Percentiles rank a stretch among this genome's conserved stretches.
phyloP scores from a whole-genome alignment of 2,888 invertebrate genomes.

The Xestobium rufovillosum region DNA sequence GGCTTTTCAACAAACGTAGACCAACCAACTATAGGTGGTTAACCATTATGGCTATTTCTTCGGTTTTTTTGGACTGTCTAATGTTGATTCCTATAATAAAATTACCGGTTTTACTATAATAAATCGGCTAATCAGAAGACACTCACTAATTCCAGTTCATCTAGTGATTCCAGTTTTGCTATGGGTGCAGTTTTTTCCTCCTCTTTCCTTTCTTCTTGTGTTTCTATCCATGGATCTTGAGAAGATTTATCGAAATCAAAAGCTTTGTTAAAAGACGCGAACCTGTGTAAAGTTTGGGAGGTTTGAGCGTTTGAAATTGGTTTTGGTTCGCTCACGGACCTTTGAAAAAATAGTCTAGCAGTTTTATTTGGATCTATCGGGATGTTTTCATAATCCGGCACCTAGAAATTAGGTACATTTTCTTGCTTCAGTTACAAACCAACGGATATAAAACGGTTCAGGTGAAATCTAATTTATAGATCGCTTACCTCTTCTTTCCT shows the following conservation, averaged over 20 bases:
- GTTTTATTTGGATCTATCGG: conserved; percentile 35
- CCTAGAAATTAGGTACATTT: conserved; percentile 24
- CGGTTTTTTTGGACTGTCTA: conserved; percentile 32
- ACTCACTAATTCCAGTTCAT: conserved; percentile 53
- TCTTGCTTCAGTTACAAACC: neutral
- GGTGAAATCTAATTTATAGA: too few relatives aligned
- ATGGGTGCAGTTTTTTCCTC: conserved; percentile 50
- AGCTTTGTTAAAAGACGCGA: conserved; percentile 42
- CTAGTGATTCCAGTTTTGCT: conserved; percentile 57
- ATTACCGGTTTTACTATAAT: conserved; percentile 6
- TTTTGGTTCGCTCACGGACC: conserved; percentile 44
- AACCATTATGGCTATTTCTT: conserved; percentile 27
- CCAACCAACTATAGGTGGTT: neutral
- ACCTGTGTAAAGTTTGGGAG: conserved; percentile 41
- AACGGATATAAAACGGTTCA: neutral
- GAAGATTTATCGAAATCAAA: conserved; percentile 39
- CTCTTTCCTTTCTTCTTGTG: conserved; percentile 30
- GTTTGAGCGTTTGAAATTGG: conserved; percentile 39
- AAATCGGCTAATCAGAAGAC: conserved; percentile 3
- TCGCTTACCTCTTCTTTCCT: conserved; percentile 1
- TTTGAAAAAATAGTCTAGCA: conserved; percentile 38
- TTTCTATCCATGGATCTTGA: conserved; percentile 31
- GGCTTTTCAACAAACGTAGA: neutral
- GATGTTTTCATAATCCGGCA: conserved; percentile 41
- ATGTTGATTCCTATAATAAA: conserved; percentile 33